A percentile compares a stretch with the other conserved stretches of the same genome.
Conservation (phyloP, 2,888 invertebrate genomes). For the Apeira syringaria region DNA sequence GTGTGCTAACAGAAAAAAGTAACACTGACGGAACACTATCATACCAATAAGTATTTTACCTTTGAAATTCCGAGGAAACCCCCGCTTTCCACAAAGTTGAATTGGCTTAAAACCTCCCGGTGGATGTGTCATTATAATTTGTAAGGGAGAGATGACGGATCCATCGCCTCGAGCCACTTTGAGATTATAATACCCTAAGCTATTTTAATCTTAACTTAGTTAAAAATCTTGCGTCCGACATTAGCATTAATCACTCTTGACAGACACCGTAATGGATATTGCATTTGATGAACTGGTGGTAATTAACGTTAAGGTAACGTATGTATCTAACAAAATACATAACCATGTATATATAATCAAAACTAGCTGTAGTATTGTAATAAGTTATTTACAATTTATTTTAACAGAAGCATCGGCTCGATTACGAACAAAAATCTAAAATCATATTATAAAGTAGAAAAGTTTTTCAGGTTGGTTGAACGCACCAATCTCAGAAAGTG, state of each 20-base stretch:
- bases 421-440: no score
- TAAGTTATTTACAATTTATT: no score
- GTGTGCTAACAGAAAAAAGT: no score
- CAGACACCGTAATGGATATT: slow-evolving; percentile 75
- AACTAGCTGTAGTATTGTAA: no score
- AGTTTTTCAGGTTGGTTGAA: no score
- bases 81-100: slow-evolving; percentile 65
- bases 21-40: not conserved
- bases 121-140: slow-evolving; percentile 82
- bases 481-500: no score
- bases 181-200: slow-evolving; percentile 78
- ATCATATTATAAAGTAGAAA: no score
- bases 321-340: no score
- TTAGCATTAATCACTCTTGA: slow-evolving; percentile 81
- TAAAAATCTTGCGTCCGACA: slow-evolving; percentile 81
- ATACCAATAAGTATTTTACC: slow-evolving; percentile 33
- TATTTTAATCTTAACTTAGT: slow-evolving; percentile 83
- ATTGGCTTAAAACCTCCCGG: slow-evolving; percentile 79
- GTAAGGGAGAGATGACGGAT: slow-evolving; percentile 79
- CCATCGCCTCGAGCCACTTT: slow-evolving; percentile 63
- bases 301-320: slow-evolving; percentile 18
- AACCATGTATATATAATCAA: no score
- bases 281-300: slow-evolving; percentile 25
- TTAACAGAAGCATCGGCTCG: no score
- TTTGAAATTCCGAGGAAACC: slow-evolving; percentile 46